Percentiles rank a stretch among this genome's conserved stretches.
Conservation (phyloP, 2,888 invertebrate species). For the Drosophila rubida region DNA sequence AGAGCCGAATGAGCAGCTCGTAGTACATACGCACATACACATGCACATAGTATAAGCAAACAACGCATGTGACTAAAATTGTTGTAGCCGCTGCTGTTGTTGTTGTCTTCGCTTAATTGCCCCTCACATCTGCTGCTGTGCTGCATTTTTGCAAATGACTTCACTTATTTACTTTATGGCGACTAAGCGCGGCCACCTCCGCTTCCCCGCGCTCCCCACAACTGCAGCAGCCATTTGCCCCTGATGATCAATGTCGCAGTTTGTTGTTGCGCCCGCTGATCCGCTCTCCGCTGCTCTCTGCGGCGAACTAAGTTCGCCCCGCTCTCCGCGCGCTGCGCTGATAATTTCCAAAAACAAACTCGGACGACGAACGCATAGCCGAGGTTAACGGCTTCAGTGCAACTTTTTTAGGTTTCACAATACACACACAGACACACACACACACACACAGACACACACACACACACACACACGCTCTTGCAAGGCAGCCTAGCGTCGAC, state of each 20-base stretch:
- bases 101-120: slow-evolving; percentile 33
- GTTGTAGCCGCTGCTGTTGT: slow-evolving; percentile 20
- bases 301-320: slow-evolving; percentile 35
- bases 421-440: slow-evolving; percentile 20
- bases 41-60: slow-evolving; percentile 1
- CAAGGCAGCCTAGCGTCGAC: slow-evolving; percentile 63
- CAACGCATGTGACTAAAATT: slow-evolving; percentile 50
- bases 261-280: background rate
- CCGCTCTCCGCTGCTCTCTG: background rate
- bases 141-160: slow-evolving; percentile 81
- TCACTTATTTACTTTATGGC: slow-evolving; percentile 67
- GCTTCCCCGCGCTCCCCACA: background rate
- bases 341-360: slow-evolving; percentile 72
- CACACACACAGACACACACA: background rate
- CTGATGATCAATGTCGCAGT: slow-evolving; percentile 8
- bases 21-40: background rate
- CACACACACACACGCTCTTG: slow-evolving; percentile 3
- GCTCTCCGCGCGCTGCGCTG: slow-evolving; percentile 40
- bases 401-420: slow-evolving; percentile 81
- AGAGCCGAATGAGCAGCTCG: background rate
- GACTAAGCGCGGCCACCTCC: slow-evolving; percentile 30
- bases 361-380: slow-evolving; percentile 78
- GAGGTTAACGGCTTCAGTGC: slow-evolving; percentile 84
- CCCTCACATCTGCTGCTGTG: slow-evolving; percentile 54
- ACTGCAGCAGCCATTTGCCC: background rate